Base-by-base conservation (phyloP, 2,797 vertebrate species). In the Neomorphus geoffroyi region DNA sequence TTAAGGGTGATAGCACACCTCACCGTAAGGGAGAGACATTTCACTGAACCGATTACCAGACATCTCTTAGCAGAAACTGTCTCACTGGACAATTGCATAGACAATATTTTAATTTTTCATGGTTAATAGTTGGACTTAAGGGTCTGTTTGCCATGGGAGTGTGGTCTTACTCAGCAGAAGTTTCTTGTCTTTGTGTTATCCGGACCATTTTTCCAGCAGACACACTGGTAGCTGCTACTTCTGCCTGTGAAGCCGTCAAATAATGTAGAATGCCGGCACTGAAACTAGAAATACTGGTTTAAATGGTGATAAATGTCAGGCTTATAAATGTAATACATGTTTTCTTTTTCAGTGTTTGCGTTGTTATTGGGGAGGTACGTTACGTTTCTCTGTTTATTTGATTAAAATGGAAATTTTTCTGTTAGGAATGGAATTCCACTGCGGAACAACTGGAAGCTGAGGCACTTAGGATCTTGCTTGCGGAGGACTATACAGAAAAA, bases 401-500 rank as follows among this genome's bases (percentile, higher is more conserved):
- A 75, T 56, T 89, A 58, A 96, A 82, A 50, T 30, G 8, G 35
- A 39, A 2, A 62, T 83, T 65, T 96, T 70, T 77, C 84, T 96
- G 51, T 27, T 93, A 99, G 99, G 98, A 98, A 82, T 98, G 98
- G 98, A 97, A 92, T 81, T 96, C 81, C 3, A 35, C 88, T 51
- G 85, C 97, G 21, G 97, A 98, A 35, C 94, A 86, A 50, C 81
- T 98, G 80, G 97, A 98, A 86, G 90, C 88, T 24, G 97, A 98
- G 85, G 98, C 98, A 1, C 92, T 97, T 51, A 97, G 89, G 46
- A 97, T 98, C 84, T 94, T 98, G 48, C 88, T 97, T 28, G 95
- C 84, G 2, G 96, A 96, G 35, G 94, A 97, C 50, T 92, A 88
- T 6, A 71, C 90, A 71, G 98, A 98, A 91, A 98, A 97, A 70